Conservation (phyloP, 2,113 vertebrate species). For the Poeciliopsis occidentalis region DNA sequence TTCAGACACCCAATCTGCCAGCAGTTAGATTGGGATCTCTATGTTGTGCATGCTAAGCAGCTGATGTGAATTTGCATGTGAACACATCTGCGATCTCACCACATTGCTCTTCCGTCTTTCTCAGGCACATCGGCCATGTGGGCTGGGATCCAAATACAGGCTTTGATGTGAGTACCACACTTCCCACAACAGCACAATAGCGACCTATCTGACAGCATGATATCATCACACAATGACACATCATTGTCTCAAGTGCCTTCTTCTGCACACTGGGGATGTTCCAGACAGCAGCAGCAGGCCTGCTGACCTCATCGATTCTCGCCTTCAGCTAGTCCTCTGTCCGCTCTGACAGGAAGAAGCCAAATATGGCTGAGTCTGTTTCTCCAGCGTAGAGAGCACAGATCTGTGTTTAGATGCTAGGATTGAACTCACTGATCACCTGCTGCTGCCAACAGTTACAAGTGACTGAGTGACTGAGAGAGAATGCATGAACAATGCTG, state of each 20-base stretch:
- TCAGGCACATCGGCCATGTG: constrained; percentile 97
- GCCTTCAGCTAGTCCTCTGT: too few species aligned
- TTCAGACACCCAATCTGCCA: not conserved
- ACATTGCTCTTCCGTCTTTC: constrained; percentile 52
- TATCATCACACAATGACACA: constrained; percentile 62
- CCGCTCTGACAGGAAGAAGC: too few species aligned
- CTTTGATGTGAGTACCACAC: constrained; percentile 94
- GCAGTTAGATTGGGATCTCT: not conserved
- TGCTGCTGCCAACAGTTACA: too few species aligned
- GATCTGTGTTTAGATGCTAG: too few species aligned
- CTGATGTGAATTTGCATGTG: constrained; percentile 8
- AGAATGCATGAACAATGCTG: too few species aligned
- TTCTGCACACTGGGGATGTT: constrained; percentile 23
- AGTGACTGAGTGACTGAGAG: too few species aligned
- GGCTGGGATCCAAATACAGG: constrained; percentile 99
- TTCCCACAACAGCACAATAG: constrained; percentile 62
- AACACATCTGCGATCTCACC: constrained; percentile 26
- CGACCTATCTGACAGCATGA: constrained; percentile 68
- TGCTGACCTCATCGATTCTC: too few species aligned
- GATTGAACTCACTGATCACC: too few species aligned
- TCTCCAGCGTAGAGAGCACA: too few species aligned
- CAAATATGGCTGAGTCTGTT: too few species aligned
- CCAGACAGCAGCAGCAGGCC: not conserved
- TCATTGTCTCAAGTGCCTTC: constrained; percentile 59
- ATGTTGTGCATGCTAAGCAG: constrained; percentile 1